Conservation (phyloP, 2,113 vertebrate species). For the Addax nasomaculatus region DNA sequence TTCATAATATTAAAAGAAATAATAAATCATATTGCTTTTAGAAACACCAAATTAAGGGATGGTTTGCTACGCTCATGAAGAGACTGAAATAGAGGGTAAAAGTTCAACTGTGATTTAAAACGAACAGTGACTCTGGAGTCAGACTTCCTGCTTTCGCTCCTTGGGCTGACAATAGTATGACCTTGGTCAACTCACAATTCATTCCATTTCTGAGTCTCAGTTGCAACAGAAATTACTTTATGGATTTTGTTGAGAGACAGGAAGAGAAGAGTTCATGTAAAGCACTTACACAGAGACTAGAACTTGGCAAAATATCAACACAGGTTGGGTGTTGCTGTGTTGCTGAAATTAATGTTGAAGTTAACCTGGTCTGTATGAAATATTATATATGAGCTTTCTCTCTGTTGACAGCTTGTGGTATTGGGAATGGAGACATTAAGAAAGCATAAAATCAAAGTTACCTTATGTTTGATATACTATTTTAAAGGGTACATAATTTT, state of each 20-base stretch:
- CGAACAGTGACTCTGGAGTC: background rate
- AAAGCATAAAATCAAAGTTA: background rate
- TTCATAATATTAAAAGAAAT: background rate
- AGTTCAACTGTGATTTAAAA: background rate
- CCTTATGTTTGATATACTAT: background rate
- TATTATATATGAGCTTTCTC: background rate
- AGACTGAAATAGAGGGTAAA: background rate
- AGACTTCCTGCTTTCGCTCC: background rate
- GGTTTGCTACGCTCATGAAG: background rate
- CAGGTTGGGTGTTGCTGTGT: background rate
- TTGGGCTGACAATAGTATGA: background rate
- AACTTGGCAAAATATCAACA: background rate
- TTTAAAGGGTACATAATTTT: background rate
- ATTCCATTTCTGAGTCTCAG: background rate
- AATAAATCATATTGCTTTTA: background rate
- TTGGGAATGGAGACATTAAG: background rate
- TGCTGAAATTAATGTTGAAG: background rate
- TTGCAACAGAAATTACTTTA: background rate
- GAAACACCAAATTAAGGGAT: background rate
- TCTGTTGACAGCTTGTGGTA: background rate
- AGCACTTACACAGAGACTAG: background rate
- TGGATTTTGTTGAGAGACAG: background rate
- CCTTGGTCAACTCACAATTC: background rate
- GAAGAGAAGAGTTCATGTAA: background rate
- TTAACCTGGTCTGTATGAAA: background rate